Base-by-base conservation (phyloP, 2,113 vertebrate genomes). In the Coryphaenoides rupestris region DNA sequence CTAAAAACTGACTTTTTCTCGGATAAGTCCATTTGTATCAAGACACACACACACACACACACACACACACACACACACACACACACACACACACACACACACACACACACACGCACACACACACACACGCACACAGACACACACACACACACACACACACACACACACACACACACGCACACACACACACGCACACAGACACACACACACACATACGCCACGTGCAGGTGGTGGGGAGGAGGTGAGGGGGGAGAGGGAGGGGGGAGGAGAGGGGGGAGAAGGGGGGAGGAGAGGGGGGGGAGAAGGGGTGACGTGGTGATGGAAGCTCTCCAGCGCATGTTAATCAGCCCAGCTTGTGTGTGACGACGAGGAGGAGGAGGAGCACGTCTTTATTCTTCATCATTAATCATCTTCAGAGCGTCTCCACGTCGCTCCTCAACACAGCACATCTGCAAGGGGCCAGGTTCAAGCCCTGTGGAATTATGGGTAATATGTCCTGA, bases 361-460 rank as follows among this genome's bases (percentile, higher is more conserved):
- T n/a, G n/a, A n/a, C n/a, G n/a, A n/a, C n/a, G n/a, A n/a, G n/a
- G 86, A 88, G 89, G 87, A 87, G 77, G 72, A 86, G 76, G 80
- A 87, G 73, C 77, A 66, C 78, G 83, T 80, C 53, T 80, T 68
- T 54, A 3, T 21, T 54, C 10, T 54, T 80, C 75, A 84, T 86
- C 86, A 87, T 89, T 87, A 89, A 89, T 90, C 85, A 89, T 82
- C 68, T 71, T 80, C 80, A 70, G 75, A 12, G 33, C 13, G 13
- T 40, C n/a, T n/a, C n/a, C 33, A 79, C 81, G 75, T 86, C 77
- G 87, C 66, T 72, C 61, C 80, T 3, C 52, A 81, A 74, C 87
- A 66, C 62, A 73, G 52, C 70, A 59, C n/a, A n/a, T n/a, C n/a
- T n/a, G n/a, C n/a, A n/a, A n/a, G n/a, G n/a, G n/a, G n/a, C n/a